phyloP scores from a whole-genome alignment of 2,888 invertebrate genomes.

The Linnaemya vulpina region DNA sequence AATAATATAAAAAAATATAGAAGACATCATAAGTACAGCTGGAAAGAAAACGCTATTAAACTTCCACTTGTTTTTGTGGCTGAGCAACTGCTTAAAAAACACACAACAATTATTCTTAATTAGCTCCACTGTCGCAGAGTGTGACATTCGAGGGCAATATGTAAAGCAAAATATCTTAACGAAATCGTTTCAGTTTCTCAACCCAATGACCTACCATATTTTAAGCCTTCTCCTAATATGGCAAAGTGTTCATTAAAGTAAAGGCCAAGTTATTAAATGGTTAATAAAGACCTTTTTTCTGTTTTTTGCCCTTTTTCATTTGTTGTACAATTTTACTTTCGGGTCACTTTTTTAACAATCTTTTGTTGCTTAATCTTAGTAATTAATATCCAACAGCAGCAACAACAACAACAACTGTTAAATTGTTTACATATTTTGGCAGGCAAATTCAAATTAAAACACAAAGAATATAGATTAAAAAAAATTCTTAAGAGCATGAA shows the following conservation, averaged over 20 bases:
- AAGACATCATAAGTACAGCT: too few species aligned
- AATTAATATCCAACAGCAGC: slow-evolving; percentile 47
- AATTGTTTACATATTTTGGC: slow-evolving; percentile 14
- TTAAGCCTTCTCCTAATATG: neutral
- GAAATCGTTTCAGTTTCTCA: neutral
- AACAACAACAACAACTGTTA: slow-evolving; percentile 18
- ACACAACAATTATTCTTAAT: too few species aligned
- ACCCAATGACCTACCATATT: neutral
- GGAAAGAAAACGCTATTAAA: too few species aligned
- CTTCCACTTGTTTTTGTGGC: too few species aligned
- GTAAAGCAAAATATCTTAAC: too few species aligned
- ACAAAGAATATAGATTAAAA: neutral
- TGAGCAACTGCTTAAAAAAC: too few species aligned
- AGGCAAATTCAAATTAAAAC: slow-evolving; percentile 23
- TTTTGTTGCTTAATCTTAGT: slow-evolving; percentile 31
- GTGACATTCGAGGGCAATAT: too few species aligned
- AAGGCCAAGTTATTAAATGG: neutral
- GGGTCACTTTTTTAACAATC: slow-evolving; percentile 8
- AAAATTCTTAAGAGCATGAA: neutral
- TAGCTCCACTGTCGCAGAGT: too few species aligned
- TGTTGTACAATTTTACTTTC: slow-evolving; percentile 8
- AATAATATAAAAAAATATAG: too few species aligned
- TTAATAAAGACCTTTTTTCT: slow-evolving; percentile 6
- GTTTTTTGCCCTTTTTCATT: neutral
- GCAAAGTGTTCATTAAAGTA: neutral